A percentile compares a stretch with the other conserved stretches of the same genome.
phyloP scores from a whole-genome alignment of 2,113 vertebrate genomes.

The Malurus cyaneus region DNA sequence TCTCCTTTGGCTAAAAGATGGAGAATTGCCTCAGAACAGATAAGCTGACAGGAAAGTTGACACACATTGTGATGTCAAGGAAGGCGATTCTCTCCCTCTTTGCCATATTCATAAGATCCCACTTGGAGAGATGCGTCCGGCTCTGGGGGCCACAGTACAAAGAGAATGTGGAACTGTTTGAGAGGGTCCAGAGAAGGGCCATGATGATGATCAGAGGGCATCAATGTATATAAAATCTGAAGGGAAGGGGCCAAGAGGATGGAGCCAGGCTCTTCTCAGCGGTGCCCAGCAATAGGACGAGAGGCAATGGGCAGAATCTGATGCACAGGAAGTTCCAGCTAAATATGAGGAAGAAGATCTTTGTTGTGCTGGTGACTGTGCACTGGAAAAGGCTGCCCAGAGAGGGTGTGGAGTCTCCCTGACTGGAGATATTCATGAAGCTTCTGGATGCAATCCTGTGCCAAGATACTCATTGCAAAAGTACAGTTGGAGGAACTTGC shows the following conservation, averaged over 20 bases:
- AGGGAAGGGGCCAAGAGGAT: neutral
- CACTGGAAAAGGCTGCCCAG: neutral
- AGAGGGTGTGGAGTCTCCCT: neutral
- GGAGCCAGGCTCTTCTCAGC: neutral
- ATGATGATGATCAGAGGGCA: neutral
- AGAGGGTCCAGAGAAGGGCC: neutral
- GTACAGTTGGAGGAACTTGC: neutral
- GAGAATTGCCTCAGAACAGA: neutral
- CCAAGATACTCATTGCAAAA: conserved; percentile 1
- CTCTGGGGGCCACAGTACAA: too few relatives aligned
- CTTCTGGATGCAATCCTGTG: neutral
- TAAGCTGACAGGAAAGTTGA: neutral
- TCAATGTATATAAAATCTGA: neutral
- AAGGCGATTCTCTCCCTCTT: neutral
- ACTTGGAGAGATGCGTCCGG: neutral
- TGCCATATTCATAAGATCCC: too few relatives aligned
- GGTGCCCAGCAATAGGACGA: neutral
- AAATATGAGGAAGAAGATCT: neutral
- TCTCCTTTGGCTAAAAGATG: neutral
- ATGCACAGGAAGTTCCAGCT: neutral
- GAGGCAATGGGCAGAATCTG: neutral
- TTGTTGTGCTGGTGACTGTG: neutral
- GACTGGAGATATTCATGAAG: neutral
- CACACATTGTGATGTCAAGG: neutral
- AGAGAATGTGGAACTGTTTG: neutral